Conservation (phyloP, 2,888 invertebrate species). For the Carabus problematicus region DNA sequence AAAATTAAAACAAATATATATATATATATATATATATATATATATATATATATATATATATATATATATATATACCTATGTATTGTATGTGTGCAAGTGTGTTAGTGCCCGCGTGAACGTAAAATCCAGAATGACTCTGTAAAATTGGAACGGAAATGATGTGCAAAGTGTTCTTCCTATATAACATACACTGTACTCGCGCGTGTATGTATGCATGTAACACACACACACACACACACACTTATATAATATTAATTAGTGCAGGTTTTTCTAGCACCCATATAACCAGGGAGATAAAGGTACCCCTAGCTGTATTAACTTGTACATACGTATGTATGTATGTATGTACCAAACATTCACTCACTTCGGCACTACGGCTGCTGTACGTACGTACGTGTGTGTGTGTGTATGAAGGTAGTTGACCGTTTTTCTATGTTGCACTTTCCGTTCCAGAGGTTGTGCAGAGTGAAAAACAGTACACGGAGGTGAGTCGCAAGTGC, state of each 20-base stretch:
- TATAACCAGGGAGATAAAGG: constrained; percentile 36
- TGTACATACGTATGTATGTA: neutral
- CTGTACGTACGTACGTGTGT: neutral
- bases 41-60: no score
- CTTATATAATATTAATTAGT: constrained; percentile 21
- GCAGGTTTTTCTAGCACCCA: constrained; percentile 36
- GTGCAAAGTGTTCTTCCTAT: no score
- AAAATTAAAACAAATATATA: no score
- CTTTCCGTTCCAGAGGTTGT: constrained; percentile 25
- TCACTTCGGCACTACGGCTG: neutral
- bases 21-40: no score
- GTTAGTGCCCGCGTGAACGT: neutral
- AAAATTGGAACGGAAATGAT: constrained; percentile 1
- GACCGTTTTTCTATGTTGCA: constrained; percentile 27
- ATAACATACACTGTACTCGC: no score
- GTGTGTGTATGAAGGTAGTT: constrained; percentile 16
- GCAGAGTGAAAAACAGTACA: neutral
- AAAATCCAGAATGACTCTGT: neutral
- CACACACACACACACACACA: constrained; percentile 15
- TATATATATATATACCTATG: no score
- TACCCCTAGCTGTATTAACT: constrained; percentile 25
- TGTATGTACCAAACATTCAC: no score
- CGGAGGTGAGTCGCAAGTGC: no score
- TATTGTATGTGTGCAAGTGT: no score
- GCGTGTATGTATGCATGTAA: neutral